These are phyloP conservation scores for Loripinus fragilis DNA, from an alignment of 2,888 invertebrate genomes.

Conservation along the genomic window DNA sequence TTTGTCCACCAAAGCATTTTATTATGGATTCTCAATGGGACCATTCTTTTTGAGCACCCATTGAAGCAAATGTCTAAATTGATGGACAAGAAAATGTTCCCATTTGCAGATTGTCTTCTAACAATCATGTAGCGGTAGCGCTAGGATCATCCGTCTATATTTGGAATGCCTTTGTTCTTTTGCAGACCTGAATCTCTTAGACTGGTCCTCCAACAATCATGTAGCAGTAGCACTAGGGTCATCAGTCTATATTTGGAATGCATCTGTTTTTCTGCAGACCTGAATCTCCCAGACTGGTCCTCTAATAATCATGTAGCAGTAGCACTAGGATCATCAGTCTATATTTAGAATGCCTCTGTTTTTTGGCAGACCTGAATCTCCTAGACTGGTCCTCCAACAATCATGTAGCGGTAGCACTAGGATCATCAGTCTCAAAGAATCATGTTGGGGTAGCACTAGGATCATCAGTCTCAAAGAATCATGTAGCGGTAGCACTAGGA, in stretches of 20 bases:
- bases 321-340: no score
- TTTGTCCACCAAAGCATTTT: no score
- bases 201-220: conserved; percentile 96
- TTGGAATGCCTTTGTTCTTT: conserved; percentile 7
- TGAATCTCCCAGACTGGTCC: background rate
- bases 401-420: conserved; percentile 94
- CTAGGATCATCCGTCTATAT: no score
- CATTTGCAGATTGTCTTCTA: conserved; percentile 97
- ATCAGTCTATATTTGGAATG: conserved; percentile 95
- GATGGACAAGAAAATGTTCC: no score
- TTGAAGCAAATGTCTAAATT: no score
- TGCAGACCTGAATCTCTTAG: conserved; percentile 95
- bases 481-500: conserved; percentile 90
- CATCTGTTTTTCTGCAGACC: no score
- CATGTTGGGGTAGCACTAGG: conserved; percentile 63
- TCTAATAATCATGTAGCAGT: no score
- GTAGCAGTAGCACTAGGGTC: conserved; percentile 94
- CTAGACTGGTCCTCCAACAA: conserved; percentile 97
- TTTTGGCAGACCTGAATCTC: conserved; percentile 94
- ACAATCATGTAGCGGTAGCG: conserved; percentile 86
- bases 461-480: background rate
- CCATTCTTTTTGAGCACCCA: no score
- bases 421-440: conserved; percentile 94
- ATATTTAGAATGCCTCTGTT: no score
- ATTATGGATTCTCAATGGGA: no score